Conservation (phyloP, 2,888 invertebrate species). For the Stratiomys singularior region DNA sequence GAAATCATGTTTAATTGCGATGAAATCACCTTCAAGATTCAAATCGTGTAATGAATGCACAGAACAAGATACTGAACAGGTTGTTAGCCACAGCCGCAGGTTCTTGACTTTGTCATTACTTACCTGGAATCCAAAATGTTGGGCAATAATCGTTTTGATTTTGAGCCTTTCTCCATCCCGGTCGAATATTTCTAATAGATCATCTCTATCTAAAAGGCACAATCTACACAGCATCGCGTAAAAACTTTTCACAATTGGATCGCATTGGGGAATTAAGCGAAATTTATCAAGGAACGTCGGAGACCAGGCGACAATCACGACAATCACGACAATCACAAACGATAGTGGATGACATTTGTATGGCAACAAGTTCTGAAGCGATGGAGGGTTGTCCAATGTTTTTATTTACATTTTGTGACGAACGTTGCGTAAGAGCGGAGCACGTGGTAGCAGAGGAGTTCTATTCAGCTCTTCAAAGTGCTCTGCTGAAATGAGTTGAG, state of each 20-base stretch:
- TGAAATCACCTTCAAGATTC: not conserved
- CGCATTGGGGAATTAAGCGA: not conserved
- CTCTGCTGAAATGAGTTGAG: not conserved
- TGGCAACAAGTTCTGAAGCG: not conserved
- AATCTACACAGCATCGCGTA: slow-evolving; percentile 48
- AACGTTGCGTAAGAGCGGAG: slow-evolving; percentile 7
- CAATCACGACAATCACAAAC: not conserved
- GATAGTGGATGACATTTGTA: slow-evolving; percentile 12
- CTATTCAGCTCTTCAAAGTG: not conserved
- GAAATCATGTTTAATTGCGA: not conserved
- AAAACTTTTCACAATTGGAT: not conserved
- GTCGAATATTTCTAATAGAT: slow-evolving; percentile 50
- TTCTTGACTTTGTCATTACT: not conserved
- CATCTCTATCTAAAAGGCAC: slow-evolving; percentile 49
- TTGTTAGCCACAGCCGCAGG: not conserved
- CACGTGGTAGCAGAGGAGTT: not conserved
- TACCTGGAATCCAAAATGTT: slow-evolving; percentile 50
- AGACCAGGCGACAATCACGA: too few species aligned
- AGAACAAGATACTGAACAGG: slow-evolving; percentile 1
- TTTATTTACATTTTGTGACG: slow-evolving; percentile 21
- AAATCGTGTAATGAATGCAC: not conserved
- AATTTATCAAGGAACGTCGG: too few species aligned
- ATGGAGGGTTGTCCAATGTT: slow-evolving; percentile 22
- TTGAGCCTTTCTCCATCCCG: slow-evolving; percentile 38
- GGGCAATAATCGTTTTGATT: slow-evolving; percentile 43